Evolutionary conservation across 2,113 vertebrate genomes (phyloP).

Genomic region (Taurulus bubalis): DNA sequence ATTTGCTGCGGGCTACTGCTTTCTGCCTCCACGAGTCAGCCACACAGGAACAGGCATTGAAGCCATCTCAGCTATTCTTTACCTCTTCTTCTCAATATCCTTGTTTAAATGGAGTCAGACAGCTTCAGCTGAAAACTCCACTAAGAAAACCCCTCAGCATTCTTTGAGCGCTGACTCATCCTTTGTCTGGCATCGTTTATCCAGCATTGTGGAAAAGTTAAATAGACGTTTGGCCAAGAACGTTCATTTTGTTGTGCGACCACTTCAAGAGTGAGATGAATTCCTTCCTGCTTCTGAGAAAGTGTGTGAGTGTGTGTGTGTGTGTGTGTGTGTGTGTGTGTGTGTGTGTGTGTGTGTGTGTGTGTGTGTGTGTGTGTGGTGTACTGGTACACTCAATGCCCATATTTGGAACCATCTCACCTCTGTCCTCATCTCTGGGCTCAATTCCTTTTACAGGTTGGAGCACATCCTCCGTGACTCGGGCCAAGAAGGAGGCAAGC

Average conservation of each 20-base stretch:
- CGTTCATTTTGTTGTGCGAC: conserved; percentile 39
- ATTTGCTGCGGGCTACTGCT: conserved; percentile 66
- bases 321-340: not conserved
- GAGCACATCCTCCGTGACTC: conserved; percentile 70
- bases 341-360: not conserved
- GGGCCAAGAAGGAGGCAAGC: conserved; percentile 32
- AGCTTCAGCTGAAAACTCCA: conserved; percentile 20
- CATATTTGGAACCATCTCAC: conserved; percentile 82
- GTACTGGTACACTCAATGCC: conserved; percentile 67
- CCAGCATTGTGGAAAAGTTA: conserved; percentile 51
- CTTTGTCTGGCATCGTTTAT: conserved; percentile 44
- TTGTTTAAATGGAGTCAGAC: conserved; percentile 41
- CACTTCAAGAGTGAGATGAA: conserved; percentile 51
- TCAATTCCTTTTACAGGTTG: conserved; percentile 84
- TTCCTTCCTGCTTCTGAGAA: conserved; percentile 52
- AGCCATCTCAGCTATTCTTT: conserved; percentile 43
- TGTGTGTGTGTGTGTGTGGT: not conserved
- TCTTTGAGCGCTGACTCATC: conserved; percentile 64
- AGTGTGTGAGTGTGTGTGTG: not conserved
- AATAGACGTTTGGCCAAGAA: conserved; percentile 19
- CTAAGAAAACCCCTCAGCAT: conserved; percentile 46
- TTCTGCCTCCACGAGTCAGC: conserved; percentile 53
- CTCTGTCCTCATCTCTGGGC: conserved; percentile 61
- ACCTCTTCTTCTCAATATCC: conserved; percentile 24
- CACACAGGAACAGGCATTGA: conserved; percentile 47